These are phyloP conservation scores for Tichodroma muraria DNA, from an alignment of 2,113 vertebrate species.

Conservation along the genomic window DNA sequence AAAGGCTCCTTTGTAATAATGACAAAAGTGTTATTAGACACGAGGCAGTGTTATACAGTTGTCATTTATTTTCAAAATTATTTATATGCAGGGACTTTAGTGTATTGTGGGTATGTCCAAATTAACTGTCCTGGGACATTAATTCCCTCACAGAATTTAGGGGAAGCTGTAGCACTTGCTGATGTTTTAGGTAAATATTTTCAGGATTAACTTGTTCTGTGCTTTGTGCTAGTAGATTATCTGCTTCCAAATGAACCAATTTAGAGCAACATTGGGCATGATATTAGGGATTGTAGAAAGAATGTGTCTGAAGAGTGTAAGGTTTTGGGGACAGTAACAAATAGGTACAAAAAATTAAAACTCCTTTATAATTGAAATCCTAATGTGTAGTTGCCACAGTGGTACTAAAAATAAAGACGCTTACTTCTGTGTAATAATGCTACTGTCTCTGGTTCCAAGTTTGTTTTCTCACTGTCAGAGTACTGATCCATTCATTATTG, in stretches of 20 bases:
- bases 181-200: not conserved
- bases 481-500: not conserved
- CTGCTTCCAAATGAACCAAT: not conserved
- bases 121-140: not conserved
- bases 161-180: not conserved
- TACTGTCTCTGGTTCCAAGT: not conserved
- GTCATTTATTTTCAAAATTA: not conserved
- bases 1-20: not conserved
- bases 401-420: not conserved
- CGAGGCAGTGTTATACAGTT: not conserved
- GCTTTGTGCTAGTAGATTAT: not conserved
- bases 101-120: not conserved
- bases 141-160: not conserved
- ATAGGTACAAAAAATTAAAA: not conserved
- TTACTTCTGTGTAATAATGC: not conserved
- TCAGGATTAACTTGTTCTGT: not conserved
- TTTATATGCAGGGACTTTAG: not conserved
- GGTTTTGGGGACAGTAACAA: not conserved
- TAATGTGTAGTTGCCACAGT: not conserved
- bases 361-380: not conserved
- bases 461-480: not conserved
- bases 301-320: not conserved
- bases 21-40: not conserved
- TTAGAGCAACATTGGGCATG: not conserved
- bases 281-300: not conserved